phyloP scores from a whole-genome alignment of 2,797 vertebrate genomes.

The Microctenopoma stevenorrisi region DNA sequence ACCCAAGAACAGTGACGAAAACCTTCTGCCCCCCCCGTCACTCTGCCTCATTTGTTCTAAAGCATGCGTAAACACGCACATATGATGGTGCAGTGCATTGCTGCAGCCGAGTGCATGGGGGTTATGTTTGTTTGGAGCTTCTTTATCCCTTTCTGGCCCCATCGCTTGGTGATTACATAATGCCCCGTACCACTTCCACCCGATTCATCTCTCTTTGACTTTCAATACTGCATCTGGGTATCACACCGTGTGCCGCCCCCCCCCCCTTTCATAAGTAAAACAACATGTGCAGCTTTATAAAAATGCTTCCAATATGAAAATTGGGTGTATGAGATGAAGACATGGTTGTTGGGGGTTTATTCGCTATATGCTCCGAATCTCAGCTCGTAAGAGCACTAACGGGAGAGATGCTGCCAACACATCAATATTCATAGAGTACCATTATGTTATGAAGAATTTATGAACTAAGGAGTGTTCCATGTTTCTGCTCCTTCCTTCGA shows the following conservation, averaged over 20 bases:
- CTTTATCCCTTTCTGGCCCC: slow-evolving; percentile 75
- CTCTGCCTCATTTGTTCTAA: slow-evolving; percentile 47
- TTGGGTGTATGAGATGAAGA: slow-evolving; percentile 28
- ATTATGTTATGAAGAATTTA: slow-evolving; percentile 82
- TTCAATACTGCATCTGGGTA: slow-evolving; percentile 55
- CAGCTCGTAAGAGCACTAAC: slow-evolving; percentile 64
- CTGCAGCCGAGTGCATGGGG: slow-evolving; percentile 62
- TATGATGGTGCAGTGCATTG: slow-evolving; percentile 41
- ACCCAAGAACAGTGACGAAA: slow-evolving; percentile 56
- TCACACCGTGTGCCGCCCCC: slow-evolving; percentile 1
- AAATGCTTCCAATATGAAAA: slow-evolving; percentile 49
- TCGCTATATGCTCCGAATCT: slow-evolving; percentile 34
- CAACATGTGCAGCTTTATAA: slow-evolving; percentile 52
- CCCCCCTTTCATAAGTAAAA: slow-evolving; percentile 56
- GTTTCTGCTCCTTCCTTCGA: slow-evolving; percentile 37
- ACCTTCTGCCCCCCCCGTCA: slow-evolving; percentile 8
- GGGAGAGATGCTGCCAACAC: slow-evolving; percentile 64
- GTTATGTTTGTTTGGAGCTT: slow-evolving; percentile 76
- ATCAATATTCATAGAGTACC: slow-evolving; percentile 80
- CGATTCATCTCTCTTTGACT: slow-evolving; percentile 60
- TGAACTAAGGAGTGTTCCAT: slow-evolving; percentile 65
- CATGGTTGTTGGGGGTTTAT: slow-evolving; percentile 44
- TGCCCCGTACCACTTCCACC: slow-evolving; percentile 52
- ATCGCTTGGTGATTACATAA: slow-evolving; percentile 70
- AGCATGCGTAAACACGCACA: slow-evolving; percentile 37